phyloP scores from a whole-genome alignment of 2,888 invertebrate genomes.

The Macaria liturata region DNA sequence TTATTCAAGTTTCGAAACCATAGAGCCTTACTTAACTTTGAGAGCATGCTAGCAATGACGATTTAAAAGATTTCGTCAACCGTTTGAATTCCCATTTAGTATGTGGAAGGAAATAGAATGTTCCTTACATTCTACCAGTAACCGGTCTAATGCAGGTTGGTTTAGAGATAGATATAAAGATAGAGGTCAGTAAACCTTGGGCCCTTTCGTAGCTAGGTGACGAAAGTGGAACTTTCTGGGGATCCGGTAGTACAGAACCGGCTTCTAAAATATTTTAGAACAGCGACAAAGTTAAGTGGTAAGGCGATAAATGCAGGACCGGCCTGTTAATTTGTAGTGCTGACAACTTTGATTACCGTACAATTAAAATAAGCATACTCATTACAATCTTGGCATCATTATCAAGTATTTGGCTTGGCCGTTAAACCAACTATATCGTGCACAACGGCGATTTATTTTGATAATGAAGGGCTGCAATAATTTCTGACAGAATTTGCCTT shows the following conservation, averaged over 20 bases:
- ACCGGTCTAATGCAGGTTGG: conserved; percentile 13
- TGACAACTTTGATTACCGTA: too few species aligned
- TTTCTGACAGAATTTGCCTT: too few species aligned
- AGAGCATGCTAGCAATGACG: conserved; percentile 4
- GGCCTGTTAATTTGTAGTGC: too few species aligned
- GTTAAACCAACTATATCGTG: too few species aligned
- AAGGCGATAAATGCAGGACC: too few species aligned
- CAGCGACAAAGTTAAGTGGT: too few species aligned
- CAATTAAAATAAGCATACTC: too few species aligned
- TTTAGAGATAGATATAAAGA: conserved; percentile 5
- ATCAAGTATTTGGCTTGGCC: too few species aligned
- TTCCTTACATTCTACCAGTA: background rate
- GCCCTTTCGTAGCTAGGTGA: conserved; percentile 9
- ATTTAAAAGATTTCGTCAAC: conserved; percentile 11
- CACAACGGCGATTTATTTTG: too few species aligned
- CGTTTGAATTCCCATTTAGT: conserved; percentile 1
- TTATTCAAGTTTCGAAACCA: conserved; percentile 1
- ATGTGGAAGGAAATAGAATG: conserved; percentile 3
- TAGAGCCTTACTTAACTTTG: conserved; percentile 5
- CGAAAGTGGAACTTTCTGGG: conserved; percentile 13
- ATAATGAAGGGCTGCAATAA: too few species aligned
- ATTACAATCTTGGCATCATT: too few species aligned
- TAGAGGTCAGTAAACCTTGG: conserved; percentile 12
- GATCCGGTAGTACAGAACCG: background rate
- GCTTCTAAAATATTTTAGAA: too few species aligned